Evolutionary conservation across 2,888 invertebrate species (phyloP).

Genomic region (Tetanocera ferruginea): DNA sequence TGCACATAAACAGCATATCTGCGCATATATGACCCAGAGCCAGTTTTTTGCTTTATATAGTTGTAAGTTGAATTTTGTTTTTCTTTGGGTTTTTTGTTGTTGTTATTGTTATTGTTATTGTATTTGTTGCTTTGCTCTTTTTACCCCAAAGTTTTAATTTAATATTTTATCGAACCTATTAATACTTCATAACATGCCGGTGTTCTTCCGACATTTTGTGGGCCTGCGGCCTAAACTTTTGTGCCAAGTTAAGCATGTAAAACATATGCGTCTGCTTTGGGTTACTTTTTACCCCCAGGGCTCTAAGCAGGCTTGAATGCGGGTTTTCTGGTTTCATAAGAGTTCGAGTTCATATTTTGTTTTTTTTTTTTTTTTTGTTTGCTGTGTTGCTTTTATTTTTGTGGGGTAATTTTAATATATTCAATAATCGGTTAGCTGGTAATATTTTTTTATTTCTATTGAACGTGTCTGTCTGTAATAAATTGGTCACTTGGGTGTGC

Average conservation of each 20-base stretch:
- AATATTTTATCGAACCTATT: slow-evolving; percentile 27
- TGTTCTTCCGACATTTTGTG: slow-evolving; percentile 27
- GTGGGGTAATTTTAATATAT: not conserved
- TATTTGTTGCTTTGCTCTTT: not conserved
- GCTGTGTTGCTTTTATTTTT: too few relatives aligned
- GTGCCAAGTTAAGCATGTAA: slow-evolving; percentile 20
- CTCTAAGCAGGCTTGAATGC: too few relatives aligned
- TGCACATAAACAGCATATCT: not conserved
- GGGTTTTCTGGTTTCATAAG: too few relatives aligned
- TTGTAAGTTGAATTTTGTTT: too few relatives aligned
- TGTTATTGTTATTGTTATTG: not conserved
- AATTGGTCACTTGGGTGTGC: not conserved
- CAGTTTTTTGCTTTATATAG: not conserved
- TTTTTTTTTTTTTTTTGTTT: not conserved
- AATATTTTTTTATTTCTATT: too few relatives aligned
- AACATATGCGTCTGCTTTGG: not conserved
- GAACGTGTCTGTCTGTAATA: not conserved
- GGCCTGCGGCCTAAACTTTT: not conserved
- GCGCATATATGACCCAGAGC: not conserved
- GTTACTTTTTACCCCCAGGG: not conserved
- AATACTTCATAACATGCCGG: slow-evolving; percentile 30
- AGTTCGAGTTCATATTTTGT: not conserved
- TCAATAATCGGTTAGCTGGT: too few relatives aligned
- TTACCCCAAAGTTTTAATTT: not conserved
- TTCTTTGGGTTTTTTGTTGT: not conserved